Percentiles rank a stretch among this genome's conserved stretches.
These are phyloP conservation scores for Tolypeutes matacus DNA, from an alignment of 2,797 vertebrate species.

Conservation along the genomic window DNA sequence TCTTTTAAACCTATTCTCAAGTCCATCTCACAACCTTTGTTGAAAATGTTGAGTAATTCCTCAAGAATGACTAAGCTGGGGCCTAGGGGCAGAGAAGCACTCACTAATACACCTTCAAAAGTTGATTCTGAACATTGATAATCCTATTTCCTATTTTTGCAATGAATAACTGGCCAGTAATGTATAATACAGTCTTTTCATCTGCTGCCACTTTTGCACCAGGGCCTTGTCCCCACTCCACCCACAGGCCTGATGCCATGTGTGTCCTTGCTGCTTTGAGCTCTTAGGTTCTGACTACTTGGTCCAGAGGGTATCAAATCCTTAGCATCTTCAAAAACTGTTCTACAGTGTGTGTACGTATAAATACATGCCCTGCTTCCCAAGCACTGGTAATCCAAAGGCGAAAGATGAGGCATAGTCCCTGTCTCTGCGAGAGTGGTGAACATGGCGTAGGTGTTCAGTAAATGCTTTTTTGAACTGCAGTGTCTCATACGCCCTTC, in stretches of 20 bases:
- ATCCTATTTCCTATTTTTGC: background rate
- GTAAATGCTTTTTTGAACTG: background rate
- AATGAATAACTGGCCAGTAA: background rate
- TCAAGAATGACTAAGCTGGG: background rate
- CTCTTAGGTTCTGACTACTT: background rate
- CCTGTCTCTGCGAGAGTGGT: background rate
- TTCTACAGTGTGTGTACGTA: background rate
- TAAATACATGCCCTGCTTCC: background rate
- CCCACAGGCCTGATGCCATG: background rate
- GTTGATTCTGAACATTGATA: background rate
- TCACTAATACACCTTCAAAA: background rate
- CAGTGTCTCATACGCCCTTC: background rate
- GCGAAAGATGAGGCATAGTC: background rate
- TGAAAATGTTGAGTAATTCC: slow-evolving; percentile 1
- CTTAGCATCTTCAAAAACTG: background rate
- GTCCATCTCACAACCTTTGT: background rate
- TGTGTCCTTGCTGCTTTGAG: background rate
- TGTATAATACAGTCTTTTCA: background rate
- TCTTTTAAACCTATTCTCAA: background rate
- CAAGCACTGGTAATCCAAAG: background rate
- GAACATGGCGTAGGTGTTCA: background rate
- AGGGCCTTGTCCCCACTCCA: background rate
- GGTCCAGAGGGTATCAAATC: background rate
- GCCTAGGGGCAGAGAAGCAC: background rate
- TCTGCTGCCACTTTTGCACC: background rate